Evolutionary conservation across 1,140 invertebrate genomes (phyloP), one percentile per base, ranked within the genome.

Genomic region (Calliphora vicina): DNA sequence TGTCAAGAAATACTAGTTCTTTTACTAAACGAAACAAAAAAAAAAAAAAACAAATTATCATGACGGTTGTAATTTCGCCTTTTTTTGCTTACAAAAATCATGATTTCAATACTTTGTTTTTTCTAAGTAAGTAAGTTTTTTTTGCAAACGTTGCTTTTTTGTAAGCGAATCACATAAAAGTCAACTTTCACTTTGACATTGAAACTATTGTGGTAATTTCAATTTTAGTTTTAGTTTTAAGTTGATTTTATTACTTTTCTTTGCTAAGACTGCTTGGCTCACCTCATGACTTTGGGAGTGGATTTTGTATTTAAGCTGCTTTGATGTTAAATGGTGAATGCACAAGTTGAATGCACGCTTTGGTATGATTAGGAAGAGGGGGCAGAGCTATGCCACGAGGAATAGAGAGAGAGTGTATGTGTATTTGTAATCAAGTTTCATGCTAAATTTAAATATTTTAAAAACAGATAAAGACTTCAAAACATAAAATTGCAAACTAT

Each of bases 151-250:
- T 82, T 43, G 15, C 15, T 82, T 74, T 15, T 73, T 9, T 74
- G 4, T 23, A 67, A 23, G 20, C 61, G n/a, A 23, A 67, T 61
- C 45, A 43, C 74, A 45, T 42, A 81, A 87, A 85, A 87, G 87
- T 87, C 84, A 88, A 89, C 88, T 89, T 89, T 89, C 88, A 89
- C 88, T 89, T 89, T 89, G 88, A 89, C 88, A 89, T 89, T 89
- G 88, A 89, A 89, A 88, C 81, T 81, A 81, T 81, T 81, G 57
- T 81, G 61, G 61, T 23, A 67, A 23, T 23, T 67, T 67, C 10
- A 67, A 23, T 67, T 67, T 67, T 23, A 67, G 23, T 67, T 67
- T 67, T 23, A 67, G 61, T 67, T 23, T 67, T 67, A 67, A 67
- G n/a, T 57, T 57, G 0, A 57, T n/a, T n/a, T 57, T n/a, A n/a